A percentile compares a stretch with the other conserved stretches of the same genome.
Conservation (phyloP, 1,140 invertebrate genomes). For the Gonatopus flavifemur region DNA sequence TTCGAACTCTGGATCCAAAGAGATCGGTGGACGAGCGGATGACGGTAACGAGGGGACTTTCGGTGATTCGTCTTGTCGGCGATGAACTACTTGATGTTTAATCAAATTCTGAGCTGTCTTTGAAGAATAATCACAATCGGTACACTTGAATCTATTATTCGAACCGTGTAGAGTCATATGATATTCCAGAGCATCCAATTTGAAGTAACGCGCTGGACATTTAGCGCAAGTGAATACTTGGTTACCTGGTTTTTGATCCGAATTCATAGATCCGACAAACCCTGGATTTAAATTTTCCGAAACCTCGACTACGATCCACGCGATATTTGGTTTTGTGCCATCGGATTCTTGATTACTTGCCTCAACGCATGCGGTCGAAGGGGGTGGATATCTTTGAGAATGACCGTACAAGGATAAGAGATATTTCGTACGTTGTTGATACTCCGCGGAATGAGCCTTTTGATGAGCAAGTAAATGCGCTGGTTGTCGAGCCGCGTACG, state of each 20-base stretch:
- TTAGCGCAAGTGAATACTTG: conserved; percentile 63
- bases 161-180: conserved; percentile 73
- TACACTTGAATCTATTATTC: conserved; percentile 71
- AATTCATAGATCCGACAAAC: not conserved
- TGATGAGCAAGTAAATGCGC: conserved; percentile 72
- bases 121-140: conserved; percentile 81
- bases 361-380: conserved; percentile 62
- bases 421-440: conserved; percentile 75
- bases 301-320: conserved; percentile 50
- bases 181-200: conserved; percentile 70
- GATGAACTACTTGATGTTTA: conserved; percentile 71
- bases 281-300: conserved; percentile 1
- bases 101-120: conserved; percentile 76
- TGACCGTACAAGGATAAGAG: conserved; percentile 68
- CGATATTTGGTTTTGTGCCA: conserved; percentile 20
- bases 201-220: conserved; percentile 72
- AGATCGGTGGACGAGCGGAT: conserved; percentile 27
- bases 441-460: conserved; percentile 78
- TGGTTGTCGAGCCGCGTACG: conserved; percentile 74
- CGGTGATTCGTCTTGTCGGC: conserved; percentile 40
- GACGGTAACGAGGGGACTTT: conserved; percentile 10
- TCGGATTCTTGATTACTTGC: conserved; percentile 23
- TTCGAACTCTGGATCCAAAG: conserved; percentile 68
- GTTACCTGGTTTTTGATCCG: conserved; percentile 21
- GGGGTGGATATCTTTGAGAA: conserved; percentile 65